Base-by-base conservation (phyloP, 2,888 invertebrate species). In the Cheilosia urbana region DNA sequence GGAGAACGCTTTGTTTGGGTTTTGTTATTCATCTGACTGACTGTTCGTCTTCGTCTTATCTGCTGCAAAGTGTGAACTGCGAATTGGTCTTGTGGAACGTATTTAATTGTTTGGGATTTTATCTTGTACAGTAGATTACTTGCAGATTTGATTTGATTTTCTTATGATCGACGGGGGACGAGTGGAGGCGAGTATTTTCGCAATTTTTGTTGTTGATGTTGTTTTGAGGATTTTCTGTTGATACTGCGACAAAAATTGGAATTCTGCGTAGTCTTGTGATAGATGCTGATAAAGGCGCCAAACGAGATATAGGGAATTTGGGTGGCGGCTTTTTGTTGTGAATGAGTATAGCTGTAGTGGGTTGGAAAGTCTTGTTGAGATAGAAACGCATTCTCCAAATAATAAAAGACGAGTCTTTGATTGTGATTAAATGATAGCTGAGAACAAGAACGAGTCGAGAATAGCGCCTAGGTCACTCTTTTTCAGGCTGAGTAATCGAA, bases 31-130 rank as follows among this genome's bases (percentile, higher is more conserved):
- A 45, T 66, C 9, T 9, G 27, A 27, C 24, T 24, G 24, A n/a
- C 24, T 24, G 30, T 30, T 30, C 63, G 34, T 24, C 1, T 21
- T n/a, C 4, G n/a, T 19, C 37, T 40, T 71, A 19, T 66, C 42
- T 66, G 30, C 21, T 24, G 47, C 24, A 11, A 72, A 15, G 40
- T 53, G 30, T 1, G 6, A 27, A 6, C 7, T 40, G 30, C 6
- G 6, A 27, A 6, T 7, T 40, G 21, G 15, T 45, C 55, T 34
- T 84, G 80, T 84, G 84, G 80, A 84, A 76, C 66, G 55, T 84
- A 75, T 84, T 84, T 80, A 34, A 80, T 84, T 84, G 53, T 42
- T 80, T 40, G 49, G 51, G 75, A 49, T 75, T 65, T 58, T 60
- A 45, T 69, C 63, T 47, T 58, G 60, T 62, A 49, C 9, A n/a